Evolutionary conservation across 2,113 vertebrate genomes (phyloP), one percentile per base, ranked within the genome.

Genomic region (Atherinomorus stipes): DNA sequence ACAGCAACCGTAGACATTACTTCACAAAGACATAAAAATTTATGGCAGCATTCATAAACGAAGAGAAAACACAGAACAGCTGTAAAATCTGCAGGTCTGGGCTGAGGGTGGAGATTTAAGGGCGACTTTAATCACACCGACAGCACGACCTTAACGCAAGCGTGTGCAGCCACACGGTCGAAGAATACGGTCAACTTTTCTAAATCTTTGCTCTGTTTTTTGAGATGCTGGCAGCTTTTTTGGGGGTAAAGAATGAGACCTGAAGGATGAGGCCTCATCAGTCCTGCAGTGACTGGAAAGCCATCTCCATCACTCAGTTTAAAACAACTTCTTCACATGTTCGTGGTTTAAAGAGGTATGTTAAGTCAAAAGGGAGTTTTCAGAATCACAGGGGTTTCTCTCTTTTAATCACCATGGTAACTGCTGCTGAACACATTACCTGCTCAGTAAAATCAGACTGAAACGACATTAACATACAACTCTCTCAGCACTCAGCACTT

Each of bases 1-100:
- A 71, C 59, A 57, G 37, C 57, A 56, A 79, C 78, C 53, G 69
- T 59, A 85, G 84, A 89, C 83, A 53, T 83, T 73, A 88, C 81
- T 78, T 89, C 74, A 88, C 65, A 79, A 58, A 68, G 52, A 53
- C 44, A 73, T 85, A 80, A 66, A 86, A 67, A 69, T 58, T 64
- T 71, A 85, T 51, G 56, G 64, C 42, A 16, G 9, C 11, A 28
- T 56, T 85, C 50, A 50, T 70, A 67, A 64, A 78, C 45, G 47
- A 10, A 72, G 52, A 58, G 56, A 74, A 45, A 47, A 56, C 69
- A 83, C 40, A 0, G 37, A 11, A 3, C 13, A 23, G 69, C 58
- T 64, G 21, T 85, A 68, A 77, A 91, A 57, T 18, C 47, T 74
- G n/a, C 70, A 75, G 44, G 49, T 71, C 61, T 40, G 45, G 19